Evolutionary conservation across 2,888 invertebrate genomes (phyloP).

Genomic region (Venusia cambrica): DNA sequence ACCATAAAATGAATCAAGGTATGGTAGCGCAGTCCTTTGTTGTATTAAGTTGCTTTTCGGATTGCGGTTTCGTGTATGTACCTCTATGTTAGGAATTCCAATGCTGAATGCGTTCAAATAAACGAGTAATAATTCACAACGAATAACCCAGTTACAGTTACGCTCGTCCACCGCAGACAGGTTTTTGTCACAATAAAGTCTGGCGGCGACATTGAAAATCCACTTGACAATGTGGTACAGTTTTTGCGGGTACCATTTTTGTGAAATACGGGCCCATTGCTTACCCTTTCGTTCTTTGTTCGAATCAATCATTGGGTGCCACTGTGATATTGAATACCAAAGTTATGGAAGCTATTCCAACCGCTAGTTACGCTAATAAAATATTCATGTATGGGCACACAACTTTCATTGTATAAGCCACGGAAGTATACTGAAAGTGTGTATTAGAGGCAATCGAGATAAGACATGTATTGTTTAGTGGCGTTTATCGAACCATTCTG

Average conservation of each 20-base stretch:
- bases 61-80: conserved; percentile 13
- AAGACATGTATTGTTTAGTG: conserved; percentile 11
- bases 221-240: background rate
- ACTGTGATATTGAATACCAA: no score
- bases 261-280: no score
- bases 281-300: no score
- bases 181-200: conserved; percentile 10
- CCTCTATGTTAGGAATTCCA: conserved; percentile 7
- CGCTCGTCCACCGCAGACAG: conserved; percentile 5
- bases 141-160: conserved; percentile 5
- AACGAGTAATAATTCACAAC: conserved; percentile 4
- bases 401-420: conserved; percentile 16
- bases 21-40: conserved; percentile 12
- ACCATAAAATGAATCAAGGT: no score
- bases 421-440: conserved; percentile 22
- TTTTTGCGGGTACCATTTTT: conserved; percentile 1
- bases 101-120: conserved; percentile 6
- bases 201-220: conserved; percentile 3
- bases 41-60: conserved; percentile 8
- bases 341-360: background rate
- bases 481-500: conserved; percentile 19
- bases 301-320: no score
- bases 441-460: conserved; percentile 24
- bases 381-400: conserved; percentile 15
- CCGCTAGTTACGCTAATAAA: conserved; percentile 7